phyloP scores from a whole-genome alignment of 2,888 invertebrate genomes.

The Synanthedon myopaeformis region DNA sequence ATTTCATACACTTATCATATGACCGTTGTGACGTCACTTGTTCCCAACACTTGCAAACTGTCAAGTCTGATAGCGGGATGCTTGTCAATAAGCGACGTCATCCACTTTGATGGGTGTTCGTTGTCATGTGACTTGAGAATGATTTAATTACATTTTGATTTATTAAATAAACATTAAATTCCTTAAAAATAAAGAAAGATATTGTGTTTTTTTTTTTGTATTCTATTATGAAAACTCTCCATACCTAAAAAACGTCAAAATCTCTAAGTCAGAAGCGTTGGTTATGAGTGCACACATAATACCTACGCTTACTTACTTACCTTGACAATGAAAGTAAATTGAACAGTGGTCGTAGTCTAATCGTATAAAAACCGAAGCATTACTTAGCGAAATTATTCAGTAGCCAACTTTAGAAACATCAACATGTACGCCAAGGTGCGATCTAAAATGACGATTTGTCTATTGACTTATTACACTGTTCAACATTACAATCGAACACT shows the following conservation, averaged over 20 bases:
- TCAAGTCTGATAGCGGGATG: too few species aligned
- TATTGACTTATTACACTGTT: background rate
- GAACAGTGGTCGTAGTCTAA: constrained; percentile 38
- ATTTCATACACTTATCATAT: too few species aligned
- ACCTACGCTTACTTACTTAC: constrained; percentile 40
- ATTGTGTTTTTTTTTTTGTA: too few species aligned
- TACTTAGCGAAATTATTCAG: constrained; percentile 59
- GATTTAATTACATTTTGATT: too few species aligned
- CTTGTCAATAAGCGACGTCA: too few species aligned
- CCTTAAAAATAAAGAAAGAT: too few species aligned
- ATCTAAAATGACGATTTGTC: background rate
- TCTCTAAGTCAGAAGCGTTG: constrained; percentile 52
- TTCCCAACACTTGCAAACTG: too few species aligned
- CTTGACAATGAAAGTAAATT: constrained; percentile 67
- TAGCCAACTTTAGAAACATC: constrained; percentile 58
- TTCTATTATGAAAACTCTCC: too few species aligned
- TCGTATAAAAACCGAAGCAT: constrained; percentile 63
- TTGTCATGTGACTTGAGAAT: too few species aligned
- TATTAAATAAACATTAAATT: too few species aligned
- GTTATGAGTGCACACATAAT: constrained; percentile 18
- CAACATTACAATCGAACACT: background rate
- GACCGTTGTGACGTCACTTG: too few species aligned
- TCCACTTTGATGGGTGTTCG: too few species aligned
- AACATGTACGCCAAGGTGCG: constrained; percentile 67
- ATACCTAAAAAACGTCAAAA: constrained; percentile 3